A percentile compares a stretch with the other conserved stretches of the same genome.
Evolutionary conservation across 2,888 invertebrate genomes (phyloP).

Genomic region (Nudaria mundana): DNA sequence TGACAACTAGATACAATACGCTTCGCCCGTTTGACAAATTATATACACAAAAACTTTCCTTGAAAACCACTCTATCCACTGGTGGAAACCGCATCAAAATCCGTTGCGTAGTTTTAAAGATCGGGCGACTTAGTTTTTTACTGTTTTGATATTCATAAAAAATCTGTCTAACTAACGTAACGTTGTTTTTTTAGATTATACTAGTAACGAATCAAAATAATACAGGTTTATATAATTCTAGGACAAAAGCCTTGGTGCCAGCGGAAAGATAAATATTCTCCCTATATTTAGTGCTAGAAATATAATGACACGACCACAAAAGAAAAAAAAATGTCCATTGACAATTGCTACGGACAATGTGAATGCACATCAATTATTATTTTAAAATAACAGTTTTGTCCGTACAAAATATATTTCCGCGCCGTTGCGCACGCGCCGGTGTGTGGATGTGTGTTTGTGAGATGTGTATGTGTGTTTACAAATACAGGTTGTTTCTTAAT

Average conservation of each 20-base stretch:
- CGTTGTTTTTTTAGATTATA: no score
- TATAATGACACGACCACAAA: constrained; percentile 56
- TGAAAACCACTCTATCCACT: no score
- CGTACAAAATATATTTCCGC: constrained; percentile 78
- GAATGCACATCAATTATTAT: constrained; percentile 74
- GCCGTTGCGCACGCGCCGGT: constrained; percentile 48
- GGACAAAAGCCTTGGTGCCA: constrained; percentile 2
- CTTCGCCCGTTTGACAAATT: no score
- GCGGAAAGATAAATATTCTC: constrained; percentile 24
- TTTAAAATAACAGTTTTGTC: constrained; percentile 81
- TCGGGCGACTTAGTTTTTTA: neutral
- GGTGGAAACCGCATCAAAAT: no score
- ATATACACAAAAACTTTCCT: no score
- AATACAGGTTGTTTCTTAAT: constrained; percentile 63
- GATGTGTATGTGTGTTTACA: constrained; percentile 30
- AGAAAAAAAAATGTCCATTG: constrained; percentile 59
- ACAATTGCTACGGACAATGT: constrained; percentile 59
- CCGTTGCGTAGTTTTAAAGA: no score
- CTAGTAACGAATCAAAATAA: neutral
- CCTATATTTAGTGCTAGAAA: constrained; percentile 32
- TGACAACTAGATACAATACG: no score
- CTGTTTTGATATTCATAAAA: neutral
- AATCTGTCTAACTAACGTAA: neutral
- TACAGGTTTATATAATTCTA: neutral
- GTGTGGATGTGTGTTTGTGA: constrained; percentile 19